Percentiles rank a stretch among this genome's conserved stretches.
These are phyloP conservation scores for Chaetodon trifascialis DNA, from an alignment of 2,113 vertebrate genomes.

Conservation along the genomic window DNA sequence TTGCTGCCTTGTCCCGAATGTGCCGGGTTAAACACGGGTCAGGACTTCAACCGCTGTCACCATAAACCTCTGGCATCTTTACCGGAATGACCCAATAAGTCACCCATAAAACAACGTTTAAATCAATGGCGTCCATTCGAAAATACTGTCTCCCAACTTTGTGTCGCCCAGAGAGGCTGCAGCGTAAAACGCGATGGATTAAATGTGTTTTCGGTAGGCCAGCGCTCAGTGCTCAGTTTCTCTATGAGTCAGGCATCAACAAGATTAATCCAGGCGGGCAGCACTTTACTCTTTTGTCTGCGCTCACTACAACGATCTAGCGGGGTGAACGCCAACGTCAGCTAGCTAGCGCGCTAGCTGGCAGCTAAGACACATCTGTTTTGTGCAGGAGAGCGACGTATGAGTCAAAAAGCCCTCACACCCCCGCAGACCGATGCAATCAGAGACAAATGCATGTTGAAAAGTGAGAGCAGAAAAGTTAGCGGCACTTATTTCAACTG, in stretches of 20 bases:
- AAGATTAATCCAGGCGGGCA: not conserved
- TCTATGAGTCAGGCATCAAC: not conserved
- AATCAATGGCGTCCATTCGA: not conserved
- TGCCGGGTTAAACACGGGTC: not conserved
- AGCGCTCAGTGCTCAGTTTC: not conserved
- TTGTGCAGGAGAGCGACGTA: not conserved
- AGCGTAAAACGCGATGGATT: not conserved
- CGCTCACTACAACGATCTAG: not conserved
- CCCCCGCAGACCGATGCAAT: not conserved
- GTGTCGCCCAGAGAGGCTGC: not conserved
- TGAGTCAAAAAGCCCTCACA: not conserved
- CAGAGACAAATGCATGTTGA: conserved; percentile 15
- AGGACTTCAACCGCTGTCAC: not conserved
- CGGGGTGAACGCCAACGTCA: conserved; percentile 27
- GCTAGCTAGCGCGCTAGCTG: conserved; percentile 57
- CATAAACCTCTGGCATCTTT: not conserved
- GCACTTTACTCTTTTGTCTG: conserved; percentile 41
- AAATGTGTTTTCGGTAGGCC: not conserved
- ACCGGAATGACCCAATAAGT: not conserved
- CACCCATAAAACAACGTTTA: not conserved
- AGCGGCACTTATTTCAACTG: conserved; percentile 58
- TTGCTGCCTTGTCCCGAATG: not conserved
- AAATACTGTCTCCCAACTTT: not conserved
- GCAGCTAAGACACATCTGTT: conserved; percentile 12
- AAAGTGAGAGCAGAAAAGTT: conserved; percentile 7